A percentile compares a stretch with the other conserved stretches of the same genome.
Conservation (phyloP, 2,113 vertebrate genomes). For the Chloropsis hardwickii region DNA sequence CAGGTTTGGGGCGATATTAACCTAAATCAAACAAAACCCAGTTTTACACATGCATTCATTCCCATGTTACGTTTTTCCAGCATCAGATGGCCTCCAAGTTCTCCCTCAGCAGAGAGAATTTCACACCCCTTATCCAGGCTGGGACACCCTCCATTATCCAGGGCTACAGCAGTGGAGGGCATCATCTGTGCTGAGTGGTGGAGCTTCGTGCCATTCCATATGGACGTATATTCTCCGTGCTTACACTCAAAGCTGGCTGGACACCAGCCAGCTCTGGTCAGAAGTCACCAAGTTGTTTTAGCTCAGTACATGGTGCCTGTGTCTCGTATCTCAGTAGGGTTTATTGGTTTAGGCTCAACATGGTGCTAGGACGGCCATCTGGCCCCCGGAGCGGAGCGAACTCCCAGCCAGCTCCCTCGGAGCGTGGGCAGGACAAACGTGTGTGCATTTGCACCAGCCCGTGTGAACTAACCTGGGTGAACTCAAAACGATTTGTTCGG, state of each 20-base stretch:
- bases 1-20: neutral
- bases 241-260: conserved; percentile 40
- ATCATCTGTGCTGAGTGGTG: neutral
- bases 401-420: neutral
- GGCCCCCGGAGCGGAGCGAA: neutral
- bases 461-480: neutral
- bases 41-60: neutral
- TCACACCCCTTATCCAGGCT: conserved; percentile 8
- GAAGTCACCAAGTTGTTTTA: conserved; percentile 60
- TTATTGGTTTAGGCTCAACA: conserved; percentile 10
- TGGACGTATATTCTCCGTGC: conserved; percentile 2
- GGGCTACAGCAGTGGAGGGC: conserved; percentile 35
- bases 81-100: conserved; percentile 16
- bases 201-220: conserved; percentile 51
- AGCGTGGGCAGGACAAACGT: conserved; percentile 16
- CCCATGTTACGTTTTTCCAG: neutral
- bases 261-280: conserved; percentile 57
- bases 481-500: neutral
- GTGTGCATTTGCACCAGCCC: neutral
- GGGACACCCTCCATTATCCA: conserved; percentile 17
- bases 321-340: conserved; percentile 17
- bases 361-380: conserved; percentile 18
- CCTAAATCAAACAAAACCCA: neutral
- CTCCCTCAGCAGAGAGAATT: neutral
- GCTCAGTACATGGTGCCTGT: conserved; percentile 11